Evolutionary conservation across 2,888 invertebrate genomes (phyloP).

Genomic region (Leptura quadrifasciata): DNA sequence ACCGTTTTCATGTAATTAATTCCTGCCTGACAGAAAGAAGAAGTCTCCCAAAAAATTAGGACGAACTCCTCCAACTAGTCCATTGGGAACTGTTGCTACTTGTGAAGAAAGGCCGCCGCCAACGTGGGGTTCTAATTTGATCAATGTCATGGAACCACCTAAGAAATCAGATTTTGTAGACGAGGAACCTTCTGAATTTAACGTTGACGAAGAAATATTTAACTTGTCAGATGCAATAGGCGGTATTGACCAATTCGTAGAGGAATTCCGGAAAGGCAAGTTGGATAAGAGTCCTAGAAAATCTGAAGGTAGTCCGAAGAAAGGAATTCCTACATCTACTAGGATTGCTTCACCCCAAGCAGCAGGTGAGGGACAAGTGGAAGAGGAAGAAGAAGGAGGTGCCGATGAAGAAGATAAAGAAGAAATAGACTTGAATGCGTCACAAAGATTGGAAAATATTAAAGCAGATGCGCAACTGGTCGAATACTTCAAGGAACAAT

Average conservation of each 20-base stretch:
- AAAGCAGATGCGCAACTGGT: constrained; percentile 24
- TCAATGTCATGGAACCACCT: constrained; percentile 62
- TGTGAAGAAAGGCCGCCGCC: constrained; percentile 65
- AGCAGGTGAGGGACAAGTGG: not conserved
- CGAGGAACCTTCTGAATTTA: not conserved
- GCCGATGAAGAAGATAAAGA: constrained; percentile 2
- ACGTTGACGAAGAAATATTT: not conserved
- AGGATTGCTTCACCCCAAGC: not conserved
- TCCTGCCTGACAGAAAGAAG: constrained; percentile 23
- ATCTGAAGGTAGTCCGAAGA: not conserved
- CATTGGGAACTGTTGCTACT: constrained; percentile 59
- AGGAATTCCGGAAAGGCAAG: constrained; percentile 25
- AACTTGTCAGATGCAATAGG: not conserved
- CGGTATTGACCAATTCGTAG: constrained; percentile 19
- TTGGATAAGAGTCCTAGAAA: constrained; percentile 10
- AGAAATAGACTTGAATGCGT: constrained; percentile 24
- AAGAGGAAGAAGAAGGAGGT: not conserved
- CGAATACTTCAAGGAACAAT: constrained; percentile 35
- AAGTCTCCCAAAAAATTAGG: constrained; percentile 55
- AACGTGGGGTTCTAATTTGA: constrained; percentile 71
- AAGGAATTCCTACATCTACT: not conserved
- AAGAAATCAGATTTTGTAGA: constrained; percentile 36
- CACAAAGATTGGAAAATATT: constrained; percentile 8
- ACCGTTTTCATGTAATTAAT: no score
- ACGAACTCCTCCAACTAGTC: constrained; percentile 60